A percentile compares a stretch with the other conserved stretches of the same genome.
phyloP scores from a whole-genome alignment of 2,888 invertebrate species.

The Heteromurus nitidus region DNA sequence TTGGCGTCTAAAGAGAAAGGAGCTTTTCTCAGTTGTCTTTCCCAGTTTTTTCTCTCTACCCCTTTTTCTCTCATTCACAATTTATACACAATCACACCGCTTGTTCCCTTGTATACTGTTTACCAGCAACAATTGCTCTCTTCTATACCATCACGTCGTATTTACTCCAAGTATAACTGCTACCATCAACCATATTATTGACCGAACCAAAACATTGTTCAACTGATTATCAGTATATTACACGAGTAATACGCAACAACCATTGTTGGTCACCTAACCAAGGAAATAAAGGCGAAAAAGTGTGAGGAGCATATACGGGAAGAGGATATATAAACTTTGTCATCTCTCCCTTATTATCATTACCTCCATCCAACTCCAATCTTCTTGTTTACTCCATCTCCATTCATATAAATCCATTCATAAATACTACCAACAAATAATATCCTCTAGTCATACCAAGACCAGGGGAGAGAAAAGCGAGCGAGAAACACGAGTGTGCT shows the following conservation, averaged over 20 bases:
- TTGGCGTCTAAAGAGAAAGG: conserved; percentile 72
- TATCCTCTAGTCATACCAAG: conserved; percentile 19
- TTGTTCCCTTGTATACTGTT: conserved; percentile 68
- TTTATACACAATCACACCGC: conserved; percentile 68
- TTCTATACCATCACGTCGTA: conserved; percentile 39
- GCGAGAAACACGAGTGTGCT: too few species aligned
- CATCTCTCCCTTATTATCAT: conserved; percentile 22
- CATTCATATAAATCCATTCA: conserved; percentile 32
- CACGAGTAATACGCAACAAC: conserved; percentile 19
- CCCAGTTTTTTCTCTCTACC: conserved; percentile 72
- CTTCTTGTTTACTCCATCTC: conserved; percentile 46
- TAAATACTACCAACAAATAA: conserved; percentile 32
- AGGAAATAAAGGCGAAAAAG: conserved; percentile 18
- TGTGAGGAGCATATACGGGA: neutral
- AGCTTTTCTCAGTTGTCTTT: conserved; percentile 72
- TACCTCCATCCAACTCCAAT: conserved; percentile 41
- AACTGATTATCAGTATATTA: conserved; percentile 38
- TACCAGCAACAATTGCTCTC: conserved; percentile 62
- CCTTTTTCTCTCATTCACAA: conserved; percentile 69
- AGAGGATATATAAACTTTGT: too few species aligned
- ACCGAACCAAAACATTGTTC: conserved; percentile 32
- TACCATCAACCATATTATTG: conserved; percentile 16
- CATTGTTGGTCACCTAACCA: conserved; percentile 38
- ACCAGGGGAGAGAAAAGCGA: conserved; percentile 13
- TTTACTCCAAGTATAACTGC: conserved; percentile 42